Evolutionary conservation across 53 echinoderm and acorn worm species (phyloP).

Genomic region (Zoroaster sp.): DNA sequence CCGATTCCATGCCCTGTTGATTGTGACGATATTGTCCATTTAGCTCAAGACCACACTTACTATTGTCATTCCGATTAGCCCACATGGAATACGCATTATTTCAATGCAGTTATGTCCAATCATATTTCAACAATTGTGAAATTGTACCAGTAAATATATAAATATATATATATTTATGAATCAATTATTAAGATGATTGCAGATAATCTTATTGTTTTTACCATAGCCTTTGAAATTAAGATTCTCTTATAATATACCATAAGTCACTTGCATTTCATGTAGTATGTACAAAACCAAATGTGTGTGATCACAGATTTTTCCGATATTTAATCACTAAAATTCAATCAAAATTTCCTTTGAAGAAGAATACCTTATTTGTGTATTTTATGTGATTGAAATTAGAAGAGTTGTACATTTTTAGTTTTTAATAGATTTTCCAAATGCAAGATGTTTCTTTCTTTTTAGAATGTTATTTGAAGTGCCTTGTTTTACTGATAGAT

Average conservation of each 20-base stretch:
- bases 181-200: too few relatives aligned
- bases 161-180: background rate
- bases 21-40: too few relatives aligned
- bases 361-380: background rate
- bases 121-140: background rate
- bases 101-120: too few relatives aligned
- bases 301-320: background rate
- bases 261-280: background rate
- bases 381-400: background rate
- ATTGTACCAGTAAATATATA: background rate
- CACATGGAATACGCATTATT: too few relatives aligned
- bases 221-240: background rate
- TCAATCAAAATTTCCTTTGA: background rate
- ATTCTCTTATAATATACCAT: background rate
- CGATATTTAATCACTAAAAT: background rate
- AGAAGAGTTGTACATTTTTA: background rate
- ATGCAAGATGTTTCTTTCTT: background rate
- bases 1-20: too few relatives aligned
- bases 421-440: background rate
- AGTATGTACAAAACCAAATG: background rate
- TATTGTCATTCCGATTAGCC: too few relatives aligned
- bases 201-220: too few relatives aligned
- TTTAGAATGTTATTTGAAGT: background rate
- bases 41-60: too few relatives aligned
- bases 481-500: constrained; percentile 7